Percentiles rank a stretch among this genome's conserved stretches.
Conservation (phyloP, 2,797 vertebrate genomes). For the Acanthopagrus latus region DNA sequence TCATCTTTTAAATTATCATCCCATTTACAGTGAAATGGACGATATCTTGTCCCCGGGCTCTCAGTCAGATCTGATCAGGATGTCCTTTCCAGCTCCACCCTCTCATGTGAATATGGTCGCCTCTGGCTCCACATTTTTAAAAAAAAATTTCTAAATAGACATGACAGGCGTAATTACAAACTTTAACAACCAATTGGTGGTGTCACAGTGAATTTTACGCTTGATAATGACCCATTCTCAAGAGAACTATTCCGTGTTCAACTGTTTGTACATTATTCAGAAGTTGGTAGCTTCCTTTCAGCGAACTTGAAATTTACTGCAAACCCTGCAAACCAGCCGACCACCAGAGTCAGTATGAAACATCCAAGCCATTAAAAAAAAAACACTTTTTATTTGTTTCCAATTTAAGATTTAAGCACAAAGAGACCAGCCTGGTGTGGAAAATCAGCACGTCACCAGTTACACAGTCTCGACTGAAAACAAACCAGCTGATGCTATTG, state of each 20-base stretch:
- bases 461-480: slow-evolving; percentile 49
- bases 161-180: too few species aligned
- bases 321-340: slow-evolving; percentile 70
- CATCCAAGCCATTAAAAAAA: background rate
- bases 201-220: too few species aligned
- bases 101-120: too few species aligned
- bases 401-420: background rate
- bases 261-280: slow-evolving; percentile 26
- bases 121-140: too few species aligned
- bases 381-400: slow-evolving; percentile 4
- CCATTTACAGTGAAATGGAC: too few species aligned
- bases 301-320: slow-evolving; percentile 48
- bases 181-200: too few species aligned
- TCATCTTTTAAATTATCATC: too few species aligned
- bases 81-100: too few species aligned
- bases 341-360: slow-evolving; percentile 31
- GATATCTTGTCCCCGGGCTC: too few species aligned
- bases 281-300: slow-evolving; percentile 38
- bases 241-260: slow-evolving; percentile 10
- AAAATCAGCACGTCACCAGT: slow-evolving; percentile 19
- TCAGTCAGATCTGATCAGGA: too few species aligned
- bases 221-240: slow-evolving; percentile 16
- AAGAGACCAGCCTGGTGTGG: background rate
- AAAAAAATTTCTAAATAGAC: too few species aligned
- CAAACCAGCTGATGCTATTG: slow-evolving; percentile 48